phyloP scores from a whole-genome alignment of 2,113 vertebrate genomes.

The Triplophysa rosa region DNA sequence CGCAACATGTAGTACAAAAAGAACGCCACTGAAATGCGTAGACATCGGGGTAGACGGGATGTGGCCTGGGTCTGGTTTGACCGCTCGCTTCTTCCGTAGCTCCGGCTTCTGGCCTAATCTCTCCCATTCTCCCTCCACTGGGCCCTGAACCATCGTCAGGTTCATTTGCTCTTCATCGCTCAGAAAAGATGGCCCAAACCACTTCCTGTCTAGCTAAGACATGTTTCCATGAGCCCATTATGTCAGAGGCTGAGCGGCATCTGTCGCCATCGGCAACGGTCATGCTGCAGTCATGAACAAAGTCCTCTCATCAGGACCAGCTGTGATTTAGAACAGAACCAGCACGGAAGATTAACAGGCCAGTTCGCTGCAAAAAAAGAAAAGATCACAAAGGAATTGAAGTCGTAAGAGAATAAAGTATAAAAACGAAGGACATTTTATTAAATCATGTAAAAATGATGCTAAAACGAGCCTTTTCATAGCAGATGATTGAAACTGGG shows the following conservation, averaged over 20 bases:
- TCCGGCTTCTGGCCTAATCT: constrained; percentile 34
- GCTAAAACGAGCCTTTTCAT: background rate
- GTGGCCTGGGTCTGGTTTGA: background rate
- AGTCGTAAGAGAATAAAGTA: too few species aligned
- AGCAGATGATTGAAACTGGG: background rate
- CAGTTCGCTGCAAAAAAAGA: background rate
- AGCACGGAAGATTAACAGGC: background rate
- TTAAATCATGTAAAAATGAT: background rate
- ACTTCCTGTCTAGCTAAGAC: constrained; percentile 58
- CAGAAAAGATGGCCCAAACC: constrained; percentile 60
- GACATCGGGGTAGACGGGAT: too few species aligned
- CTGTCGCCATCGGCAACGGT: constrained; percentile 34
- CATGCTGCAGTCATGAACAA: constrained; percentile 59
- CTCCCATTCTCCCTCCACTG: background rate
- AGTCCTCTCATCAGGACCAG: constrained; percentile 40
- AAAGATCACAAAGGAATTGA: background rate
- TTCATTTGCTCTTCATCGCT: constrained; percentile 54
- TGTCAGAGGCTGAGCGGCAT: constrained; percentile 64
- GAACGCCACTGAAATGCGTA: too few species aligned
- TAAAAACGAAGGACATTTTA: too few species aligned
- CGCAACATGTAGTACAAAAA: background rate
- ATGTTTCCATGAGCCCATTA: constrained; percentile 66
- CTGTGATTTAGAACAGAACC: background rate
- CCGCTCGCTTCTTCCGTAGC: background rate
- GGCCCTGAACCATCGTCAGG: constrained; percentile 53